A percentile compares a stretch with the other conserved stretches of the same genome.
phyloP scores from a whole-genome alignment of 2,888 invertebrate genomes.

The Lasioglossum zephyrum region DNA sequence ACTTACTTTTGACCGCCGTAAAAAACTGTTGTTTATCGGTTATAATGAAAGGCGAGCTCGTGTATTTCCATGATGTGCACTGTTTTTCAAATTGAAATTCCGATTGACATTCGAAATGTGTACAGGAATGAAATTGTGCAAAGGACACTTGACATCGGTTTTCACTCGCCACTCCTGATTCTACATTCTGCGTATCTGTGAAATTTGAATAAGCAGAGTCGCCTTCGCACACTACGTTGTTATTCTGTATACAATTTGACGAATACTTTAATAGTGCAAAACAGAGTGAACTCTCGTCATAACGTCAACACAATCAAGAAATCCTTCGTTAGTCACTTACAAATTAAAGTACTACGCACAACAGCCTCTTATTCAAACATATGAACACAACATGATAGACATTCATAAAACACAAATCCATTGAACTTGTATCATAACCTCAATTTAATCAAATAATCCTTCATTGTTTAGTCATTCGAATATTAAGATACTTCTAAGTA shows the following conservation, averaged over 20 bases:
- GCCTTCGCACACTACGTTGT: neutral
- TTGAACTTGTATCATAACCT: neutral
- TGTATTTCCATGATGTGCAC: neutral
- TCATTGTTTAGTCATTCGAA: neutral
- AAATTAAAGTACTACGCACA: neutral
- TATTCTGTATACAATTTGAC: neutral
- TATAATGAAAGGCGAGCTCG: neutral
- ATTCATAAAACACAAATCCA: neutral
- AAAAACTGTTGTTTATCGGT: neutral
- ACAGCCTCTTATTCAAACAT: neutral
- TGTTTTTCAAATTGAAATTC: neutral
- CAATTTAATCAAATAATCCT: neutral
- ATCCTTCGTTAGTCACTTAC: neutral
- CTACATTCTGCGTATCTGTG: constrained; percentile 39
- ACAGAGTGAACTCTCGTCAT: neutral
- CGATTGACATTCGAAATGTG: constrained; percentile 50
- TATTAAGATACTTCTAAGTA: too few species aligned
- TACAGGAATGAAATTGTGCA: constrained; percentile 4
- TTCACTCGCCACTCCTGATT: constrained; percentile 67
- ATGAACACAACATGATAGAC: neutral
- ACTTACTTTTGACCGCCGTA: neutral
- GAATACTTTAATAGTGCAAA: neutral
- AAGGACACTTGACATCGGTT: constrained; percentile 60
- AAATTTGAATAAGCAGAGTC: constrained; percentile 40
- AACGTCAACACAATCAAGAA: neutral